A percentile compares a stretch with the other conserved stretches of the same genome.
Evolutionary conservation across 2,113 vertebrate species (phyloP).

Genomic region (Andinoacara biseriatus): DNA sequence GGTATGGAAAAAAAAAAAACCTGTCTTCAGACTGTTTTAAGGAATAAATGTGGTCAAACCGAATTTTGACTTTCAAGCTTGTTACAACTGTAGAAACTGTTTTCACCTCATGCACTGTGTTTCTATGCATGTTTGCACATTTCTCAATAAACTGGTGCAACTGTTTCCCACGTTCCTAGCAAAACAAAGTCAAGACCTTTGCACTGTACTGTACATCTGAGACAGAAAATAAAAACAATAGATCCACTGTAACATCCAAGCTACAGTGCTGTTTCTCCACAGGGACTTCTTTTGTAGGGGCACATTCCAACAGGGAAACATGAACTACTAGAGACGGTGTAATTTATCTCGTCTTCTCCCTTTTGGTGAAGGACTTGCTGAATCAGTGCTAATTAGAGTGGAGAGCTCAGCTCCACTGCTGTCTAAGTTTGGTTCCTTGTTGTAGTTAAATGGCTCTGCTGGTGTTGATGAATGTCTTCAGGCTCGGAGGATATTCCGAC

Average conservation of each 20-base stretch:
- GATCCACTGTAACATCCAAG: background rate
- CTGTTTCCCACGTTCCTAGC: background rate
- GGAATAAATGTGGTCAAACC: no score
- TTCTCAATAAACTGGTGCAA: background rate
- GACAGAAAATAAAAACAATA: background rate
- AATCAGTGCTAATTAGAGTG: constrained; percentile 27
- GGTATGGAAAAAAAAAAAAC: no score
- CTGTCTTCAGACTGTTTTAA: no score
- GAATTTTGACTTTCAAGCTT: no score
- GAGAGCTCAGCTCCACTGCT: constrained; percentile 6
- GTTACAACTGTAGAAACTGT: no score
- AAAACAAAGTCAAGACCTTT: background rate
- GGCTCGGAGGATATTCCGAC: background rate
- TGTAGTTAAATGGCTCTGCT: background rate
- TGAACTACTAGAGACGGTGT: background rate
- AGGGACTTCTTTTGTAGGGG: background rate
- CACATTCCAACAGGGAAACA: constrained; percentile 8
- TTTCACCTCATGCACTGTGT: no score
- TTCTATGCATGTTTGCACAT: background rate
- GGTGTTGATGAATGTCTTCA: constrained; percentile 20
- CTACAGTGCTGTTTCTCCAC: background rate
- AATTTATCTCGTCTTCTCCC: background rate
- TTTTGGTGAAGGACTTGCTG: background rate
- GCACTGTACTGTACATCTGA: background rate
- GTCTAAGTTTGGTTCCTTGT: background rate